Evolutionary conservation across 2,113 vertebrate species (phyloP).

Genomic region (Chascanopsetta lugubris): DNA sequence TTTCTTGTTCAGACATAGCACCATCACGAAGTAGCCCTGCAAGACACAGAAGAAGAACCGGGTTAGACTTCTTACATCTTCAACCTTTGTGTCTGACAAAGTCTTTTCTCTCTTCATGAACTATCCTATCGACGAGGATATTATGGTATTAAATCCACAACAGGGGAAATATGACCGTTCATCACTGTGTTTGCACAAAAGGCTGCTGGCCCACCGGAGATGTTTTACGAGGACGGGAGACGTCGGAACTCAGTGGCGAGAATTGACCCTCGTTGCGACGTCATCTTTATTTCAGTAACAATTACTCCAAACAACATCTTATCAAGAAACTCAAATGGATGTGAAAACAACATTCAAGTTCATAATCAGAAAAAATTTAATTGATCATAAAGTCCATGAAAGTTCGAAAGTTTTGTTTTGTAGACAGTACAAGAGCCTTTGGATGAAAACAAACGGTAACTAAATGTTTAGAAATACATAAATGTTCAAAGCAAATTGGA

Average conservation of each 20-base stretch:
- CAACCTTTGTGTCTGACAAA: conserved; percentile 45
- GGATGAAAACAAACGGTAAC: too few species aligned
- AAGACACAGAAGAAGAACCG: conserved; percentile 49
- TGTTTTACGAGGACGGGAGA: conserved; percentile 46
- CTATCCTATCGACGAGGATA: conserved; percentile 25
- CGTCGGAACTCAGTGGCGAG: conserved; percentile 34
- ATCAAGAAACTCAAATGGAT: too few species aligned
- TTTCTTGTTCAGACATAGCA: conserved; percentile 66
- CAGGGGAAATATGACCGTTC: conserved; percentile 48
- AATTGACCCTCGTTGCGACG: conserved; percentile 56
- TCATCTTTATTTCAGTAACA: too few species aligned
- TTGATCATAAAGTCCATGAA: too few species aligned
- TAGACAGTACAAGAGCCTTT: too few species aligned
- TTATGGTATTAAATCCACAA: conserved; percentile 56
- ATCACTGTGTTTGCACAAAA: conserved; percentile 56
- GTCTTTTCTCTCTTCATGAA: conserved; percentile 56
- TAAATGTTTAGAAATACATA: too few species aligned
- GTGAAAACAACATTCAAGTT: too few species aligned
- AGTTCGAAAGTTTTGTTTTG: too few species aligned
- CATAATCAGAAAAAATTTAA: too few species aligned
- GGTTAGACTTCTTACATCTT: conserved; percentile 38
- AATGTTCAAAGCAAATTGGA: too few species aligned
- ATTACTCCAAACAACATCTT: too few species aligned
- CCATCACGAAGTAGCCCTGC: conserved; percentile 72
- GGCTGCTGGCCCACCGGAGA: conserved; percentile 63